Evolutionary conservation across 2,888 invertebrate species (phyloP).

Genomic region (Lochmaea capreae): DNA sequence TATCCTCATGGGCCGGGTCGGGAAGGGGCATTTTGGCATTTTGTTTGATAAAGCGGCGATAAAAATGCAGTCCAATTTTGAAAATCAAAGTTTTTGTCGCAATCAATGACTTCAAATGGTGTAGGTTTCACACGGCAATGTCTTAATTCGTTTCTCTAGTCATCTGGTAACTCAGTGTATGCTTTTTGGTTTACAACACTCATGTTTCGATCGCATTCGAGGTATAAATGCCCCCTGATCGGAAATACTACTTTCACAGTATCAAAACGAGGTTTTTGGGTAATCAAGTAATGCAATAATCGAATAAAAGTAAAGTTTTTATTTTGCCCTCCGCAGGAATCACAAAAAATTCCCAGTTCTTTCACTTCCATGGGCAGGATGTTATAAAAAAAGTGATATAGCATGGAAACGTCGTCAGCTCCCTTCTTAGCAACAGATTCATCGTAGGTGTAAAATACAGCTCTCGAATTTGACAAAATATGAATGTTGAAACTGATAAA

Average conservation of each 20-base stretch:
- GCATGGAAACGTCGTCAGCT: too few relatives aligned
- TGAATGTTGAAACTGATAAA: constrained; percentile 20
- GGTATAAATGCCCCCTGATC: constrained; percentile 29
- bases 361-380: too few relatives aligned
- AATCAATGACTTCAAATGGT: too few relatives aligned
- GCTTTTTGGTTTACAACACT: constrained; percentile 28
- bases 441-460: not conserved
- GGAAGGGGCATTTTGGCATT: constrained; percentile 11
- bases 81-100: not conserved
- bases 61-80: constrained; percentile 8
- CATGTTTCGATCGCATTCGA: constrained; percentile 30
- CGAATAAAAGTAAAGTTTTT: constrained; percentile 19
- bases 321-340: constrained; percentile 1
- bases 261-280: constrained; percentile 23
- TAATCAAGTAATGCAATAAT: constrained; percentile 18
- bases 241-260: constrained; percentile 24
- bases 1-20: not conserved
- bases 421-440: not conserved
- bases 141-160: constrained; percentile 17
- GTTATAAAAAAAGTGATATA: too few relatives aligned
- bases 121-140: constrained; percentile 16
- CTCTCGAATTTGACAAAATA: constrained; percentile 8
- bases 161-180: constrained; percentile 12
- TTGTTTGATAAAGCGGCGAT: not conserved
- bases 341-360: too few relatives aligned